Conservation (phyloP, 30 jellyfish, hydroid and myxozoan species). For the Mastigias papua region DNA sequence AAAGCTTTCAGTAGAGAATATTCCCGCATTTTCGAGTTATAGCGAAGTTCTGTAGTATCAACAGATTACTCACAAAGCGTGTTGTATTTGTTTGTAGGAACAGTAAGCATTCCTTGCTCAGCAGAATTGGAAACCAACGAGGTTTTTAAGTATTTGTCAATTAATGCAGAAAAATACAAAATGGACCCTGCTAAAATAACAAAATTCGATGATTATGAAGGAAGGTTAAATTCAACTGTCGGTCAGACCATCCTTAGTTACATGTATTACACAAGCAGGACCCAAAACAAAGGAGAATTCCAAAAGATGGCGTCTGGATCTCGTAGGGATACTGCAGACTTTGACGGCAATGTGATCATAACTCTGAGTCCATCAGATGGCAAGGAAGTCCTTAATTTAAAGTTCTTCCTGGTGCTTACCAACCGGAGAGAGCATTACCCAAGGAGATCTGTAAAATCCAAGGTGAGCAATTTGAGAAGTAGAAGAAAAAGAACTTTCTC, state of each 20-base stretch:
- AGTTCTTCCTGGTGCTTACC: constrained; percentile 78
- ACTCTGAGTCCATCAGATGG: constrained; percentile 65
- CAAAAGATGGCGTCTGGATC: constrained; percentile 70
- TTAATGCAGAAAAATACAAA: constrained; percentile 79
- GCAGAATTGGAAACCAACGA: constrained; percentile 75
- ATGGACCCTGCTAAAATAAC: constrained; percentile 70
- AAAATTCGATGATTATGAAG: constrained; percentile 48
- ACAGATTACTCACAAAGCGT: not conserved
- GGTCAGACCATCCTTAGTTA: constrained; percentile 76
- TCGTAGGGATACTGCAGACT: constrained; percentile 90
- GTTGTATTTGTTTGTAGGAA: constrained; percentile 52
- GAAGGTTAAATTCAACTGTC: not conserved
- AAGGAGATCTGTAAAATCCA: constrained; percentile 47
- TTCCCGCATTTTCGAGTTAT: too few relatives aligned
- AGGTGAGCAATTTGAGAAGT: constrained; percentile 66
- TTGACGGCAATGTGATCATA: constrained; percentile 90
- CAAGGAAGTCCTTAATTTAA: constrained; percentile 80
- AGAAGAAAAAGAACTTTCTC: constrained; percentile 86
- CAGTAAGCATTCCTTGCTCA: constrained; percentile 90
- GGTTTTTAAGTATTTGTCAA: constrained; percentile 74
- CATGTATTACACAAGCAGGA: constrained; percentile 77
- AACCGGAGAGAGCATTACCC: constrained; percentile 93
- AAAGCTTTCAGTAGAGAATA: too few relatives aligned
- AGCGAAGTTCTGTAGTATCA: too few relatives aligned
- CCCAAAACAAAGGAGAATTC: constrained; percentile 71